A percentile compares a stretch with the other conserved stretches of the same genome.
Evolutionary conservation across 2,113 vertebrate genomes (phyloP).

Genomic region (Opisthocomus hoazin): DNA sequence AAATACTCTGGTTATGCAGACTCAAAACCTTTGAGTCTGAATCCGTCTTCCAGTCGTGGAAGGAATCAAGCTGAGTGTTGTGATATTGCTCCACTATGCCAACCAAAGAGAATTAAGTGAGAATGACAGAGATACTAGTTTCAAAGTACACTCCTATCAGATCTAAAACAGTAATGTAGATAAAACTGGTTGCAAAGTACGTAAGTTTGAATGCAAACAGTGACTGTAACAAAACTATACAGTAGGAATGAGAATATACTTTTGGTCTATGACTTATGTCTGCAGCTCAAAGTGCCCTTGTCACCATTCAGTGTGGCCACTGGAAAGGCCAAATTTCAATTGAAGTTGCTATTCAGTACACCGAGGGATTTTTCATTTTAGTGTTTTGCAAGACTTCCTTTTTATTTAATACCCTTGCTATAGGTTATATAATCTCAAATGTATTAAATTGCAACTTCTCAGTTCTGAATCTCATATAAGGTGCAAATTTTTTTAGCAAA

Average conservation of each 20-base stretch:
- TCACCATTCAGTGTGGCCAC: not conserved
- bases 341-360: not conserved
- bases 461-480: not conserved
- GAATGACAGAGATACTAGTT: not conserved
- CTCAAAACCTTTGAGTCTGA: not conserved
- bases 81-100: not conserved
- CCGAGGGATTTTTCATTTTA: not conserved
- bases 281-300: not conserved
- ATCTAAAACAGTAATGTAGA: not conserved
- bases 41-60: not conserved
- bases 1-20: not conserved
- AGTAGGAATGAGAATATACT: not conserved
- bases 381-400: not conserved
- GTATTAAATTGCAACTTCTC: not conserved
- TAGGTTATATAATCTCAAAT: not conserved
- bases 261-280: not conserved
- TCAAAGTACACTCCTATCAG: not conserved
- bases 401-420: not conserved
- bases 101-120: not conserved
- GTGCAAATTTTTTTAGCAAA: not conserved
- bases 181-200: not conserved
- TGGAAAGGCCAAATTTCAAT: not conserved
- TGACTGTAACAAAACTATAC: not conserved
- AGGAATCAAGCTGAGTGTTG: not conserved
- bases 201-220: not conserved